Evolutionary conservation across 2,888 invertebrate species (phyloP).

Genomic region (Tenthredo livida): DNA sequence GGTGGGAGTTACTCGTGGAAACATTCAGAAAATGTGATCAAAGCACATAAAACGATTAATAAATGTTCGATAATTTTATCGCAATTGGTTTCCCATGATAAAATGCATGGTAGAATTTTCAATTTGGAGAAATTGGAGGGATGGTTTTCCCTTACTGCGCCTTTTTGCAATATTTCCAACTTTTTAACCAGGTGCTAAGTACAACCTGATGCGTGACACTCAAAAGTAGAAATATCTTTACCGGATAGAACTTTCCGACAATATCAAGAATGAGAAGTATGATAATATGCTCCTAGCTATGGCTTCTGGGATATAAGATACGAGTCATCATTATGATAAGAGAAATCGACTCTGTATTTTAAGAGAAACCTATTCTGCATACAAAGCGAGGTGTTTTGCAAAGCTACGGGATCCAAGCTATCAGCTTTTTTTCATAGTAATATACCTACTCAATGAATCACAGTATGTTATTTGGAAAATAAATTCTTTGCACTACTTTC

Average conservation of each 20-base stretch:
- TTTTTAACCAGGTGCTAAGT: not conserved
- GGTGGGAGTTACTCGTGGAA: too few species aligned
- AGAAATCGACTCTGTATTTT: constrained; percentile 25
- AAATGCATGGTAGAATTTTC: too few species aligned
- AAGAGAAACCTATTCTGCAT: constrained; percentile 35
- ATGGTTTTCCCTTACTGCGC: not conserved
- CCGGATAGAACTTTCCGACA: not conserved
- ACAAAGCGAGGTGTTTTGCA: constrained; percentile 33
- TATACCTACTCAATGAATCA: not conserved
- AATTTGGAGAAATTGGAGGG: not conserved
- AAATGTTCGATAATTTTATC: not conserved
- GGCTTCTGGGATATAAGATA: constrained; percentile 27
- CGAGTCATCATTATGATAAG: constrained; percentile 40
- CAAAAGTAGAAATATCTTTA: not conserved
- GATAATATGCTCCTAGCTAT: not conserved
- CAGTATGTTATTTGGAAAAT: not conserved
- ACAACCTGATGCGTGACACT: not conserved
- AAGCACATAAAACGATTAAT: not conserved
- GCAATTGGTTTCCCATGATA: too few species aligned
- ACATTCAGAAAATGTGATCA: too few species aligned
- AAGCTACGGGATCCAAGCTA: not conserved
- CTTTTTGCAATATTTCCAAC: not conserved
- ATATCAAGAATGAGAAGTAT: constrained; percentile 17
- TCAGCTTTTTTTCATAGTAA: not conserved
- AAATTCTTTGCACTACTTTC: not conserved